Conservation (phyloP, 1,140 invertebrate species). For the Thaumetopoea pityocampa region DNA sequence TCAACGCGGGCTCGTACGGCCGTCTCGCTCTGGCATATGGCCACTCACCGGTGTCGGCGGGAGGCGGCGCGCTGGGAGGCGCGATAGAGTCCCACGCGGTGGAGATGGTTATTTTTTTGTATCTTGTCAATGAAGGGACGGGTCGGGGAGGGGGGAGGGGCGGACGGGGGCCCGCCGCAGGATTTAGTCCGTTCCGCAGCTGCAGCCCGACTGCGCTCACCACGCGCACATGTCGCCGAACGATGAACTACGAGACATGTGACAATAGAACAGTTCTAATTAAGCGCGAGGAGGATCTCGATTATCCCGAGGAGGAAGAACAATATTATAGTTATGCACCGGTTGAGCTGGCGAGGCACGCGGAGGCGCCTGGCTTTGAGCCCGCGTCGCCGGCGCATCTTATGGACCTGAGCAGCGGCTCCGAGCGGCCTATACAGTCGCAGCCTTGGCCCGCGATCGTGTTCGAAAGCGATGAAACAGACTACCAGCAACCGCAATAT, state of each 20-base stretch:
- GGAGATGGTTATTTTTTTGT: conserved; percentile 67
- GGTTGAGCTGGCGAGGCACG: conserved; percentile 48
- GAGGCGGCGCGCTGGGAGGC: conserved; percentile 57
- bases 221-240: conserved; percentile 36
- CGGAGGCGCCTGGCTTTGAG: conserved; percentile 42
- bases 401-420: conserved; percentile 62
- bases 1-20: conserved; percentile 30
- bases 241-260: conserved; percentile 61
- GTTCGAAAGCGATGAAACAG: conserved; percentile 46
- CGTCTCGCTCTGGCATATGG: conserved; percentile 41
- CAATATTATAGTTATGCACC: conserved; percentile 51
- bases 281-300: conserved; percentile 52
- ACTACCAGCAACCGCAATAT: conserved; percentile 45
- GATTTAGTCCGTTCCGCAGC: conserved; percentile 37
- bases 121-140: conserved; percentile 71
- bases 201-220: conserved; percentile 39
- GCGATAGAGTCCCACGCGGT: conserved; percentile 32
- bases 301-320: conserved; percentile 57
- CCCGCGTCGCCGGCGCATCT: conserved; percentile 61
- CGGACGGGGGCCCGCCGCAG: conserved; percentile 28
- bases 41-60: conserved; percentile 24
- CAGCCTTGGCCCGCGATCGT: conserved; percentile 41
- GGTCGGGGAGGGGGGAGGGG: conserved; percentile 47
- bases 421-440: conserved; percentile 39
- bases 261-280: conserved; percentile 49